These are phyloP conservation scores for Epicauta chinensis DNA, from an alignment of 1,140 invertebrate genomes.

Conservation along the genomic window DNA sequence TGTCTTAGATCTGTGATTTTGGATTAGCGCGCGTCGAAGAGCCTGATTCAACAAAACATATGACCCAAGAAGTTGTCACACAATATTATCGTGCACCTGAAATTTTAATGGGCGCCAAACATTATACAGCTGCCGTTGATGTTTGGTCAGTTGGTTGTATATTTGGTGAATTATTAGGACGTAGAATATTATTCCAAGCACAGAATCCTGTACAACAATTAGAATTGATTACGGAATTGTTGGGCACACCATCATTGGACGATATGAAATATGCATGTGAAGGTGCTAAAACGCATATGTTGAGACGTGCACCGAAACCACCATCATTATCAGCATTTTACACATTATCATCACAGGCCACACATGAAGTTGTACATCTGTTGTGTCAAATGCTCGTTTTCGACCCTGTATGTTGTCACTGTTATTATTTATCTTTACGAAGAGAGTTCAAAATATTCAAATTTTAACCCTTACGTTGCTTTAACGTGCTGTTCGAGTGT, in stretches of 20 bases:
- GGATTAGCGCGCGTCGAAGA: slow-evolving; percentile 81
- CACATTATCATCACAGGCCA: slow-evolving; percentile 85
- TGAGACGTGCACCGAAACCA: slow-evolving; percentile 80
- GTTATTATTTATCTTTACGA: too few species aligned
- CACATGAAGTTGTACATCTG: slow-evolving; percentile 95
- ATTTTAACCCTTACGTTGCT: too few species aligned
- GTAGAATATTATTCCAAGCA: slow-evolving; percentile 93
- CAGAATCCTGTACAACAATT: slow-evolving; percentile 55
- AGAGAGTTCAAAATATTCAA: too few species aligned
- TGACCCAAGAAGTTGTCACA: slow-evolving; percentile 98
- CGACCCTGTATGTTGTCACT: slow-evolving; percentile 74
- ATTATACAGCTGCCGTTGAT: slow-evolving; percentile 95
- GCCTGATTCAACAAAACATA: slow-evolving; percentile 83
- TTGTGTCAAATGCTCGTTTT: slow-evolving; percentile 97
- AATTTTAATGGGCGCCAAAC: slow-evolving; percentile 95
- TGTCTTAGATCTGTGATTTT: slow-evolving; percentile 93
- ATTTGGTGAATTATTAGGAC: slow-evolving; percentile 91
- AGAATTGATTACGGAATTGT: slow-evolving; percentile 93
- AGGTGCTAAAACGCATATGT: slow-evolving; percentile 89
- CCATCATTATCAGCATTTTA: slow-evolving; percentile 86
- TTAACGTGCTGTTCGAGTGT: too few species aligned
- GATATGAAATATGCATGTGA: slow-evolving; percentile 96
- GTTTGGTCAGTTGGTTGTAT: slow-evolving; percentile 99
- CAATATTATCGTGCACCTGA: slow-evolving; percentile 99
- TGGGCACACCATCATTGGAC: slow-evolving; percentile 92